Evolutionary conservation across 1,140 invertebrate genomes (phyloP).

Genomic region (Olivierus martensii): DNA sequence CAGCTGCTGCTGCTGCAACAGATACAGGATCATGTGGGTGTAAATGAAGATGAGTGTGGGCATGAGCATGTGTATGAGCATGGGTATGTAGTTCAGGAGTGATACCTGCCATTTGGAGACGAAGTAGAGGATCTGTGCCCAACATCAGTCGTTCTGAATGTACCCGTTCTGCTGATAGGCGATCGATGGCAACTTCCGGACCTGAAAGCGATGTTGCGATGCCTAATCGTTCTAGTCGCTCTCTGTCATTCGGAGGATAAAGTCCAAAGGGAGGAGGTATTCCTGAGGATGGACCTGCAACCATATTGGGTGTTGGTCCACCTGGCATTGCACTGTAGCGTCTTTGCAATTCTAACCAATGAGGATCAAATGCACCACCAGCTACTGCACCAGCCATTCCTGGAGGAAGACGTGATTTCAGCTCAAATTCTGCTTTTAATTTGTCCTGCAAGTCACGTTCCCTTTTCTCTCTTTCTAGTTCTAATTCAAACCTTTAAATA

Average conservation of each 20-base stretch:
- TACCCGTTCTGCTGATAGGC: conserved; percentile 31
- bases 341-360: conserved; percentile 80
- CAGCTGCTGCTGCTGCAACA: conserved; percentile 41
- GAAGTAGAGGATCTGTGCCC: conserved; percentile 55
- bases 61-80: conserved; percentile 67
- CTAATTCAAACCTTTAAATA: conserved; percentile 47
- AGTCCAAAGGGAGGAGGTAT: conserved; percentile 5
- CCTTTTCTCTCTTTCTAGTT: conserved; percentile 66
- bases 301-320: conserved; percentile 3
- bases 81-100: conserved; percentile 65
- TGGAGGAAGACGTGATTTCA: conserved; percentile 47
- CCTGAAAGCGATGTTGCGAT: conserved; percentile 12
- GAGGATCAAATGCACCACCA: conserved; percentile 55
- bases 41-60: conserved; percentile 53
- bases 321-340: conserved; percentile 33
- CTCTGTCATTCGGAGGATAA: conserved; percentile 15
- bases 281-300: conserved; percentile 2
- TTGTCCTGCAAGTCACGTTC: conserved; percentile 64
- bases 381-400: conserved; percentile 33
- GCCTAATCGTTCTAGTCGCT: conserved; percentile 13
- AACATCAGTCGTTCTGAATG: conserved; percentile 52
- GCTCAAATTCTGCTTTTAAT: conserved; percentile 39
- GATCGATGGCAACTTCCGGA: conserved; percentile 22
- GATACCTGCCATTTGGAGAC: conserved; percentile 68
- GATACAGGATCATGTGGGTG: conserved; percentile 49